Base-by-base conservation (phyloP, 2,113 vertebrate species). In the Oxyura jamaicensis region DNA sequence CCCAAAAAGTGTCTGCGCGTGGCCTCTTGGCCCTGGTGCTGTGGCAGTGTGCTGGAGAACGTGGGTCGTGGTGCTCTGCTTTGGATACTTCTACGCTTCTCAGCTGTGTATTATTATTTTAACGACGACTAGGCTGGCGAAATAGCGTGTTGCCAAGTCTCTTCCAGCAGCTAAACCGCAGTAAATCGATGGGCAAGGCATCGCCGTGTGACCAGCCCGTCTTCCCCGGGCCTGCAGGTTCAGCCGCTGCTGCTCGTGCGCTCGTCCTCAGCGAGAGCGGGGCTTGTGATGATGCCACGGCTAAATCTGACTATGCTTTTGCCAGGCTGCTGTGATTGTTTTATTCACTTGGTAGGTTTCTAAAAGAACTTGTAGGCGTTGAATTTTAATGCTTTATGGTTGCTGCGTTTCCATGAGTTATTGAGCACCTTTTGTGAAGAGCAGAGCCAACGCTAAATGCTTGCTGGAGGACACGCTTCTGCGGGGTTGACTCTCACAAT, bases 171-270 rank as follows among this genome's bases (percentile, higher is more conserved):
- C 62, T 25, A 42, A 84, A 89, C 66, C 63, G 3, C 84, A 93
- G 46, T 58, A 95, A 92, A 92, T 92, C 86, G 63, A 60, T 86
- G 39, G 60, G 76, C 53, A 79, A 60, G 85, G 79, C 20, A 4
- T 6, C 1, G 4, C 48, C 91, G 88, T 6, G 12, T 95, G 86
- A 75, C 33, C 36, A 15, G 33, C 66, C 28, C 3, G 13, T 59
- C 55, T 68, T 83, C 25, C 63, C 48, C 2, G 3, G 68, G 55
- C 1, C 20, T 1, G 13, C 4, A 1, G 31, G 13, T 31, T 14
- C 26, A 22, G 17, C 36, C 9, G 18, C 8, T 21, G 39, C 39
- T 4, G 31, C 53, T 82, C 60, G 42, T 25, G 78, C 20, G 22
- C 48, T 88, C 5, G 0, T 74, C 60, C 62, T 93, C 39, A 18